Base-by-base conservation (phyloP, 37 sponge, comb jelly and placozoan genomes). In the Bolinopsis microptera region DNA sequence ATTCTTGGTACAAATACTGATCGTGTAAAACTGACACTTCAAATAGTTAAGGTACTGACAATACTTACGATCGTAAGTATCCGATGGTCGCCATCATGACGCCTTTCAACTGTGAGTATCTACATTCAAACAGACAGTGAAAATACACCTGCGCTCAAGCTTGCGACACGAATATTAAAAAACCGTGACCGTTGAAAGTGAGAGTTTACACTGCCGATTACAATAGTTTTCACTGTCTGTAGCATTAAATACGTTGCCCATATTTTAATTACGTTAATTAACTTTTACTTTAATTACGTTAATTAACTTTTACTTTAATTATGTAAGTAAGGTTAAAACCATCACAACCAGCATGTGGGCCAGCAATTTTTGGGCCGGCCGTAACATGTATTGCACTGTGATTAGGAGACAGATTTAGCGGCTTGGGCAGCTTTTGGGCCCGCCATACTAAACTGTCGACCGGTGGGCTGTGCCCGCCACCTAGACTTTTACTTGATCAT, bases 351-450 rank as follows among this genome's bases (percentile, higher is more conserved):
- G 35, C 80, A 77, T 40, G 90, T 86, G 90, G 90, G 90, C 90
- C 30, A 23, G 90, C 90, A 40, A 24, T 13, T 86, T 86, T 86
- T 86, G 90, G 90, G 90, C 90, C 32, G 90, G 90, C 90, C 90
- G 90, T 3, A 86, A 86, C 90, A 40, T 41, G 90, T 21, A 30
- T 30, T 72, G 75, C 75, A n/a, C 26, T n/a, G 31, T 30, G 26
- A 72, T n/a, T 72, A 72, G 75, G 13, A 72, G 90, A 40, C 61
- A 41, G 90, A 41, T 41, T 86, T 41, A 86, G 90, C 16, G 61
- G 61, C 41, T 41, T n/a, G 61, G 90, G 90, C 90, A 86, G 25
- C 1, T 86, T 86, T 86, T 86, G 90, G 90, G 90, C 90, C 90
- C 39, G 90, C 90, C 61, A 86, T 41, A 86, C 90, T 86, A 86